These are phyloP conservation scores for Irena cyanogastra DNA, from an alignment of 2,113 vertebrate genomes.

Conservation along the genomic window DNA sequence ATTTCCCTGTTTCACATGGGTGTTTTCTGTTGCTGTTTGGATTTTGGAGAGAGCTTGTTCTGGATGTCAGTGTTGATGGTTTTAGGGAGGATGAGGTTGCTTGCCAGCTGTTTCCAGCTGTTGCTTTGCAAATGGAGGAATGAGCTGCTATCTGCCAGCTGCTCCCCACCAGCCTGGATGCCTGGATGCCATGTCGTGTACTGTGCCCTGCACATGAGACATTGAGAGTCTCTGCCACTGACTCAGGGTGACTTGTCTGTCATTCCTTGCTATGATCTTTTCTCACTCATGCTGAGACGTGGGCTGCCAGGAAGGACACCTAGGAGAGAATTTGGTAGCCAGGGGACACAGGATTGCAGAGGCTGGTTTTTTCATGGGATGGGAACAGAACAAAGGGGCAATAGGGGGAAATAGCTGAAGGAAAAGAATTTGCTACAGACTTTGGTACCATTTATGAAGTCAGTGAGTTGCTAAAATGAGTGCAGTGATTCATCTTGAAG, in stretches of 20 bases:
- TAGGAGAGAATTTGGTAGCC: not conserved
- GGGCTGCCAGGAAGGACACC: not conserved
- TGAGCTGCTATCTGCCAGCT: not conserved
- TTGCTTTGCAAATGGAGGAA: not conserved
- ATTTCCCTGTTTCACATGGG: not conserved
- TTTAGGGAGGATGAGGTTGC: not conserved
- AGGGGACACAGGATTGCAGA: not conserved
- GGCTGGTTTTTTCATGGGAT: not conserved
- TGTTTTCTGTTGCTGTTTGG: not conserved
- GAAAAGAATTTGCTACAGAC: not conserved
- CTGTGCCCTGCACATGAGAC: not conserved
- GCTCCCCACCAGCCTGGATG: not conserved
- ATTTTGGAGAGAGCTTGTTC: not conserved
- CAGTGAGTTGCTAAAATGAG: not conserved
- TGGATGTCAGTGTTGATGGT: not conserved
- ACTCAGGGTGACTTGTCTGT: not conserved
- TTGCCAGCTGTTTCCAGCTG: not conserved
- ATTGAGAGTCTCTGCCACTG: not conserved
- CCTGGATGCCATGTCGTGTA: not conserved
- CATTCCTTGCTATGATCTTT: not conserved
- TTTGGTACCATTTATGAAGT: not conserved
- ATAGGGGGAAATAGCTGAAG: not conserved
- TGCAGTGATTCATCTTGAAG: not conserved
- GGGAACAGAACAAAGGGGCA: not conserved
- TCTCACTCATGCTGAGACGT: not conserved